phyloP scores from a whole-genome alignment of 2,113 vertebrate genomes.

The Romanogobio albipinnatus region DNA sequence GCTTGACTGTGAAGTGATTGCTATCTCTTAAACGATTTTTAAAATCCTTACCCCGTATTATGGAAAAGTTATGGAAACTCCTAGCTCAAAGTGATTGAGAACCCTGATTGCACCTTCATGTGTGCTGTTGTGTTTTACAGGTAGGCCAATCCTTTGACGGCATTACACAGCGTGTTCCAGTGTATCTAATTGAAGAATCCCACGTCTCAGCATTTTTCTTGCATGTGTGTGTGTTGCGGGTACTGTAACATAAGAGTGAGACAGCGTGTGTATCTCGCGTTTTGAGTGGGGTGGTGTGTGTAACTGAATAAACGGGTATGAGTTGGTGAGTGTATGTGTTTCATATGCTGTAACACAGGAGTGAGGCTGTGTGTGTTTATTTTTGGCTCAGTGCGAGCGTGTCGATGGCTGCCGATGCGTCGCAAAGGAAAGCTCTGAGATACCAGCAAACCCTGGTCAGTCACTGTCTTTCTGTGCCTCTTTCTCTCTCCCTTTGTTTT shows the following conservation, averaged over 20 bases:
- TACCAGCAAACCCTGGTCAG: conserved; percentile 88
- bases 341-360: conserved; percentile 57
- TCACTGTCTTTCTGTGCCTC: conserved; percentile 52
- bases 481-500: conserved; percentile 53
- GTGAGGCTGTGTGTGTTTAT: conserved; percentile 76
- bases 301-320: conserved; percentile 51
- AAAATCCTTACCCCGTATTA: not conserved
- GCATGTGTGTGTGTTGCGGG: conserved; percentile 3
- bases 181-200: conserved; percentile 41
- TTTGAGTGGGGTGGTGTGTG: conserved; percentile 48
- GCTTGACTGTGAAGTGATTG: not conserved
- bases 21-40: not conserved
- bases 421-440: conserved; percentile 81
- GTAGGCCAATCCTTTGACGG: not conserved
- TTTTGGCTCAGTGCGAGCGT: conserved; percentile 82
- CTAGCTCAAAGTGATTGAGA: no score
- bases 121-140: conserved; percentile 3
- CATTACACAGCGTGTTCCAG: not conserved
- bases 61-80: not conserved
- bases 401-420: conserved; percentile 85
- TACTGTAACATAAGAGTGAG: conserved; percentile 21
- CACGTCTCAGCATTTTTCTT: conserved; percentile 25
- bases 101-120: not conserved
- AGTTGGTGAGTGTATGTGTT: conserved; percentile 62
- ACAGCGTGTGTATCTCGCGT: conserved; percentile 50